Evolutionary conservation across 1,140 invertebrate species (phyloP), one percentile per base, ranked within the genome.

Genomic region (Cotesia glomerata): DNA sequence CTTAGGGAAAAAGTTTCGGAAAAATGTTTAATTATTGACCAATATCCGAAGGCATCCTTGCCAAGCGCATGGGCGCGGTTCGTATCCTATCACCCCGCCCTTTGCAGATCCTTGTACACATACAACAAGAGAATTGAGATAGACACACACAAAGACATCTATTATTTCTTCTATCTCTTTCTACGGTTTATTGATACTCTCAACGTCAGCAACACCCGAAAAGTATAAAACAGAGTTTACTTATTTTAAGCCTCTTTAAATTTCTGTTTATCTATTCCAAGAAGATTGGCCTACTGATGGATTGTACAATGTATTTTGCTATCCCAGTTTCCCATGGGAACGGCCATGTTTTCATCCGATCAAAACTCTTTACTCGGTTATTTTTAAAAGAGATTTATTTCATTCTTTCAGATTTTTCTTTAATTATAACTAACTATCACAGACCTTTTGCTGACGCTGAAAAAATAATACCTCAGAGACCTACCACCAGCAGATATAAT

Each of bases 21-120:
- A 18, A 65, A 39, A 26, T 36, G 63, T 16, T 51, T 63, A 75
- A 78, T 78, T 81, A 81, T 81, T 80, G 78, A 80, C 79, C 78
- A 80, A 66, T 68, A 67, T 69, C 59, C 67, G 32, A 58, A 69
- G 58, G 68, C 72, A 75, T 73, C 75, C 73, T 74, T 78, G 73
- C 54, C 73, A 75, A 84, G 80, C 80, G 77, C 75, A 82, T 81
- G 79, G 82, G 79, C 76, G 81, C 82, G 81, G 80, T 83, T 84
- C 72, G 70, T 66, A 75, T 76, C 73, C 70, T 76, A 73, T 76
- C 74, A 78, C 75, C 76, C 78, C 76, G 69, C 75, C 77, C 76
- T 76, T 66, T 72, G 68, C 71, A 56, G 35, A 35, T 39, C 34
- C 49, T 59, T 26, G 18, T 39, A 54, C 69, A 64, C 59, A 39